These are phyloP conservation scores for Benitochromis conjunctus DNA, from an alignment of 2,113 vertebrate species.

Conservation along the genomic window DNA sequence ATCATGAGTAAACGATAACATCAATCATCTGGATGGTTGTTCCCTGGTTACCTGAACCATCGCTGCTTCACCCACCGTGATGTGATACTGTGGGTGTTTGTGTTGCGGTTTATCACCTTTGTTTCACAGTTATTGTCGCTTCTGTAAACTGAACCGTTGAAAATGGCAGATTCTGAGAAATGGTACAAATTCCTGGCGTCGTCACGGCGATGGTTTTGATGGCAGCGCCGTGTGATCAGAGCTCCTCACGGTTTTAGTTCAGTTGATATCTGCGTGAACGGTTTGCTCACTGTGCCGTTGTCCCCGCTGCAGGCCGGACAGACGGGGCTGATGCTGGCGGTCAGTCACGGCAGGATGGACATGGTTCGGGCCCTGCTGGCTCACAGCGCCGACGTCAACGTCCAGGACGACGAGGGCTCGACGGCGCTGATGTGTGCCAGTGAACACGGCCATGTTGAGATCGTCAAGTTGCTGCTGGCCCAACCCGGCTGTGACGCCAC, in stretches of 20 bases:
- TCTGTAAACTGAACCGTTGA: fast-evolving
- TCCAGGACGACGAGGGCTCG: slow-evolving; percentile 95
- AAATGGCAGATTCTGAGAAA: not conserved
- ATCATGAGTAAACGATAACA: fast-evolving
- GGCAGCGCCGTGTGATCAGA: not conserved
- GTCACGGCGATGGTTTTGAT: too few species aligned
- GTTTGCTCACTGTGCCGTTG: not conserved
- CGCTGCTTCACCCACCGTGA: not conserved
- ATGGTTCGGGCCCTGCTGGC: slow-evolving; percentile 92
- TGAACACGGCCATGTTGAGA: slow-evolving; percentile 93
- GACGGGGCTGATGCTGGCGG: slow-evolving; percentile 94
- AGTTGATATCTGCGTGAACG: fast-evolving
- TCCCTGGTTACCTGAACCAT: not conserved
- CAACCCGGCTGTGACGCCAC: slow-evolving; percentile 88
- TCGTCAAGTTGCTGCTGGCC: slow-evolving; percentile 91
- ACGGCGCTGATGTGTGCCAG: slow-evolving; percentile 98
- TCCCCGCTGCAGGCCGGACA: slow-evolving; percentile 84
- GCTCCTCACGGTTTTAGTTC: fast-evolving
- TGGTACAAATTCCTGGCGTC: too few species aligned
- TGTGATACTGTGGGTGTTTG: not conserved
- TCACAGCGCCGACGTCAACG: slow-evolving; percentile 89
- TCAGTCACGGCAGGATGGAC: slow-evolving; percentile 95
- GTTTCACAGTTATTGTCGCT: not conserved
- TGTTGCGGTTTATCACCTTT: not conserved
- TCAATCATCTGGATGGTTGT: not conserved